Conservation (phyloP, 2,797 vertebrate species). For the Oreochromis grahami region DNA sequence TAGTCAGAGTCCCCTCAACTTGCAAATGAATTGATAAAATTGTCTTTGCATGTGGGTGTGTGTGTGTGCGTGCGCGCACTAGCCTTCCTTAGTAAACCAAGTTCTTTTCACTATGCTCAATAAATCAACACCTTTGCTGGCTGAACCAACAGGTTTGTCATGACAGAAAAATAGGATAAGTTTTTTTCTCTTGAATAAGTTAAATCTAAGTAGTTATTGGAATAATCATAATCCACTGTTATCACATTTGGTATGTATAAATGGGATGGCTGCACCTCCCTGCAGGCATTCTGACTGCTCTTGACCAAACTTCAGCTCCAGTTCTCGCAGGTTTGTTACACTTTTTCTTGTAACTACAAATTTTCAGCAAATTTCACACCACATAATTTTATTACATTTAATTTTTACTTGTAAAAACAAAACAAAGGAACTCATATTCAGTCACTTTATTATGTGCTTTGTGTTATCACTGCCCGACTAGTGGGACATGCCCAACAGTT, state of each 20-base stretch:
- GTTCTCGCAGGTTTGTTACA: not conserved
- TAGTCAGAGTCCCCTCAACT: not conserved
- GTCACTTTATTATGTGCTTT: no score
- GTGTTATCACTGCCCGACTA: no score
- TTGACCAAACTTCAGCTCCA: not conserved
- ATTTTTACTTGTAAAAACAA: no score
- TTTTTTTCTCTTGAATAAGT: not conserved
- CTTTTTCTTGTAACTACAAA: not conserved
- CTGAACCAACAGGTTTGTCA: constrained; percentile 24
- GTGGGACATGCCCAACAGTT: no score
- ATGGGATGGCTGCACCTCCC: not conserved
- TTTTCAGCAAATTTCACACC: not conserved
- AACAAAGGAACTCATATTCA: no score
- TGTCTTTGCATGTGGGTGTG: not conserved
- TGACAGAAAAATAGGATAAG: constrained; percentile 28
- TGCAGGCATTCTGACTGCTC: not conserved
- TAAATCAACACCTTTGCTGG: constrained; percentile 25
- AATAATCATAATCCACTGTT: not conserved
- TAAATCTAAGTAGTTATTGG: not conserved
- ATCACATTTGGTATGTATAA: not conserved
- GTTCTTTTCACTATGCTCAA: constrained; percentile 8
- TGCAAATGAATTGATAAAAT: not conserved
- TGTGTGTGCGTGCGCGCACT: not conserved
- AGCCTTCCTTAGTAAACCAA: constrained; percentile 10
- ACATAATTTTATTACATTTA: no score